Conservation (phyloP, 2,113 vertebrate genomes). For the Trochalopteron elliotii region DNA sequence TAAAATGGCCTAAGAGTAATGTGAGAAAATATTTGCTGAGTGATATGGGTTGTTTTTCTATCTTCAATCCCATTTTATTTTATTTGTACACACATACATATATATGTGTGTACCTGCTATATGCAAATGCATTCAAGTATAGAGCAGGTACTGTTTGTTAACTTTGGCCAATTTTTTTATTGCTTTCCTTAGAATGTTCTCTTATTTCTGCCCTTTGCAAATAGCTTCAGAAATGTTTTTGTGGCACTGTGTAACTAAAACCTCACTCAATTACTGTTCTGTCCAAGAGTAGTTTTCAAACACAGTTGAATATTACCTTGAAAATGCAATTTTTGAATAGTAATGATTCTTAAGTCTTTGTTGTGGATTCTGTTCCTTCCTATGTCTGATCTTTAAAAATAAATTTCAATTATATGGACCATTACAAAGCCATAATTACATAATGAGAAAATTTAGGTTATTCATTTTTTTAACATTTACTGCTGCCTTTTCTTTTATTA, state of each 20-base stretch:
- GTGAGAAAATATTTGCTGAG: not conserved
- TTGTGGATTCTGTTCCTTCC: not conserved
- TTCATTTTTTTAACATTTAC: not conserved
- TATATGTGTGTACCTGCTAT: not conserved
- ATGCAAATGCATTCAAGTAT: not conserved
- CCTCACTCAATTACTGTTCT: not conserved
- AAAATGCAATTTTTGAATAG: not conserved
- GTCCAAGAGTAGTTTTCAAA: not conserved
- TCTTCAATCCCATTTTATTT: not conserved
- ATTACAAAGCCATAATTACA: not conserved
- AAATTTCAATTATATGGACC: not conserved
- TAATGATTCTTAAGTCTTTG: not conserved
- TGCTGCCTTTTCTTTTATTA: not conserved
- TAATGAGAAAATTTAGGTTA: not conserved
- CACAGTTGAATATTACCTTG: not conserved
- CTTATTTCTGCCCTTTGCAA: not conserved
- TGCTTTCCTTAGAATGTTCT: not conserved
- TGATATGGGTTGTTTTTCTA: not conserved
- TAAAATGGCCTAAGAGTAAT: not conserved
- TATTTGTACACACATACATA: not conserved
- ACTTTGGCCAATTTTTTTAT: not conserved
- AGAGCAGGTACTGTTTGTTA: not conserved
- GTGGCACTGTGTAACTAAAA: not conserved
- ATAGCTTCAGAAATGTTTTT: not conserved
- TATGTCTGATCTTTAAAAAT: not conserved